Evolutionary conservation across 1,140 invertebrate genomes (phyloP), one percentile per base, ranked within the genome.

Genomic region (Drosophila mojavensis): DNA sequence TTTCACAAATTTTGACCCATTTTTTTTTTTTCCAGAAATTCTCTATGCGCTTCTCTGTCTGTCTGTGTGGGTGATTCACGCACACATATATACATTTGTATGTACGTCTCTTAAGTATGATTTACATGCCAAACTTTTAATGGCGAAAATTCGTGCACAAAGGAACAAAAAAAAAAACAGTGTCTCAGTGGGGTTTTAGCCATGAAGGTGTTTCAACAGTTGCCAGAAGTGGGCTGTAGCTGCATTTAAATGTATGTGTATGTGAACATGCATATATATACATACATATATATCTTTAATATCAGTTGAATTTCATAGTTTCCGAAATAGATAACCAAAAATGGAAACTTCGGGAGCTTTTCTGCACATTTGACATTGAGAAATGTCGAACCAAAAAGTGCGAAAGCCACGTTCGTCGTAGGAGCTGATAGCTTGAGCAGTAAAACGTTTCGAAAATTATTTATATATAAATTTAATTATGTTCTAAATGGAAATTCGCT

Each of bases 111-210:
- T 58, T 69, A 62, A 63, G 67, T 55, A 70, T 70, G 67, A 70
- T 70, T 70, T 70, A 70, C 67, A 70, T 63, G 67, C 59, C 59
- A 70, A 70, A 70, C 67, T 70, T 70, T 70, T 70, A 70, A 70
- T 70, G 67, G 59, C 45, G 54, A 63, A 70, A 70, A 55, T 63
- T 70, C 54, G 48, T 24, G 59, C 50, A 17, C 11, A 55, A 36
- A 41, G 55, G 61, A 20, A 20, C 5, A 61, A 61, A 54, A 20
- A 33, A 61, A 61, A 54, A 62, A n/a, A n/a, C n/a, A 55, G n/a
- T 68, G 54, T 39, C 41, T 43, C 24, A n/a, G 7, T 28, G 26
- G 28, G n/a, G 10, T 36, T 55, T 36, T 17, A 55, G 17, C 30
- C n/a, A 7, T 36, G 5, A 17, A 59, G 24, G 56, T 48, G 43